phyloP scores from a whole-genome alignment of 2,113 vertebrate genomes.

The Orthochromis indermauri region DNA sequence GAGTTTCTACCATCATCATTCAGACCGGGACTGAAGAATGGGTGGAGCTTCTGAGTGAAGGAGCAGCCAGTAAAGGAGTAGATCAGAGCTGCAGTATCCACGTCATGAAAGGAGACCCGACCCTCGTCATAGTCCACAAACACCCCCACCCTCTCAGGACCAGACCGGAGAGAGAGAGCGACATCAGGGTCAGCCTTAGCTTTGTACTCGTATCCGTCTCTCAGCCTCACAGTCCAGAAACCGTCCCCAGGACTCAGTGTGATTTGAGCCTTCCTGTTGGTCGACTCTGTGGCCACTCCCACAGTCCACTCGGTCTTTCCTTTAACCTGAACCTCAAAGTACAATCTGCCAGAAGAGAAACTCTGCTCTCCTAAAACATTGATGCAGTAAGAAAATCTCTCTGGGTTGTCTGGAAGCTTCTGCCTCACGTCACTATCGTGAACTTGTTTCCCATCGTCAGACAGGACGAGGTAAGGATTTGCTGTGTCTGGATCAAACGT shows the following conservation, averaged over 20 bases:
- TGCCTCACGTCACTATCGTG: accelerated
- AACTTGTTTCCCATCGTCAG: not conserved
- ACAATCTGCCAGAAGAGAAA: not conserved
- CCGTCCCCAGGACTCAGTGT: not conserved
- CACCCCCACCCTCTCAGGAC: not conserved
- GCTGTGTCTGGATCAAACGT: not conserved
- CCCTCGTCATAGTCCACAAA: not conserved
- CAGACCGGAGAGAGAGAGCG: not conserved
- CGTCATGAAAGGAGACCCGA: not conserved
- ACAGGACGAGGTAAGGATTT: not conserved
- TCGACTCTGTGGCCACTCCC: not conserved
- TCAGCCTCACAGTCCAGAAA: not conserved
- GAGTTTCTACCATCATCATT: not conserved
- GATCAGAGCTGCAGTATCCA: accelerated
- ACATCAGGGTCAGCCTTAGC: not conserved
- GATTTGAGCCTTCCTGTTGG: not conserved
- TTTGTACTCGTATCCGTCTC: not conserved
- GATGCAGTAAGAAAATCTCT: not conserved
- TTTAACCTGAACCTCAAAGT: not conserved
- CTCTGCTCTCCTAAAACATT: not conserved
- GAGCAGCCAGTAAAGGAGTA: not conserved
- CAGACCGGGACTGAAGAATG: not conserved
- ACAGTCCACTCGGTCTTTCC: not conserved
- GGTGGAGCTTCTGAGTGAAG: not conserved
- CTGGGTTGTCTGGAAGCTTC: not conserved